A percentile compares a stretch with the other conserved stretches of the same genome.
Evolutionary conservation across 2,888 invertebrate species (phyloP).

Genomic region (Teleiodes luculella): DNA sequence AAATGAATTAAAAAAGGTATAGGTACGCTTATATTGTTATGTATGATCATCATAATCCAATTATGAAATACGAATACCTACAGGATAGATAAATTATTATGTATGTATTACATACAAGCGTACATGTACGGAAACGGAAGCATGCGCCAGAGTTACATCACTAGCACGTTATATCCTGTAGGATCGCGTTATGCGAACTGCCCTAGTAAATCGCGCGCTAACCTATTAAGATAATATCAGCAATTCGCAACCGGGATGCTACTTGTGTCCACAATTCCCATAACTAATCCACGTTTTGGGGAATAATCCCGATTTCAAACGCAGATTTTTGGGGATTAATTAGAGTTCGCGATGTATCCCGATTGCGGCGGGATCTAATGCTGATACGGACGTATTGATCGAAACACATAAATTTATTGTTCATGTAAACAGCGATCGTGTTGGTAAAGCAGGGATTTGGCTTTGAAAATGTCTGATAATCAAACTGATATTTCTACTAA

Average conservation of each 20-base stretch:
- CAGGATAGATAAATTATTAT: too few relatives aligned
- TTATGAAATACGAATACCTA: too few relatives aligned
- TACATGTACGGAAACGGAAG: background rate
- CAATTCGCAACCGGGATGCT: constrained; percentile 59
- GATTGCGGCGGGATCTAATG: background rate
- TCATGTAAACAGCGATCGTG: too few relatives aligned
- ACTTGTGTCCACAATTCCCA: constrained; percentile 29
- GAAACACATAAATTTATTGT: background rate
- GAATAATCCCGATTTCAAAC: constrained; percentile 37
- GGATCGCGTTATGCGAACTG: constrained; percentile 9
- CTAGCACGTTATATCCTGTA: constrained; percentile 7
- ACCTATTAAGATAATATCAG: constrained; percentile 72
- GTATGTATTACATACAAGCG: too few relatives aligned
- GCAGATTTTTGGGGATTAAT: constrained; percentile 53
- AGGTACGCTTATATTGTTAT: too few relatives aligned
- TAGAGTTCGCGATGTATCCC: background rate
- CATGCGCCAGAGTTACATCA: background rate
- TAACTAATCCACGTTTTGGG: constrained; percentile 28
- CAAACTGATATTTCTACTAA: too few relatives aligned
- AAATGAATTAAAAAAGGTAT: too few relatives aligned
- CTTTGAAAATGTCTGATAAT: too few relatives aligned
- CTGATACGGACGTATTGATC: background rate
- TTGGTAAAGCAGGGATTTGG: too few relatives aligned
- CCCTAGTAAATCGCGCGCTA: constrained; percentile 54
- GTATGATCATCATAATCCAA: too few relatives aligned